phyloP scores from a whole-genome alignment of 1,140 invertebrate genomes.

The Danaus melanippus region DNA sequence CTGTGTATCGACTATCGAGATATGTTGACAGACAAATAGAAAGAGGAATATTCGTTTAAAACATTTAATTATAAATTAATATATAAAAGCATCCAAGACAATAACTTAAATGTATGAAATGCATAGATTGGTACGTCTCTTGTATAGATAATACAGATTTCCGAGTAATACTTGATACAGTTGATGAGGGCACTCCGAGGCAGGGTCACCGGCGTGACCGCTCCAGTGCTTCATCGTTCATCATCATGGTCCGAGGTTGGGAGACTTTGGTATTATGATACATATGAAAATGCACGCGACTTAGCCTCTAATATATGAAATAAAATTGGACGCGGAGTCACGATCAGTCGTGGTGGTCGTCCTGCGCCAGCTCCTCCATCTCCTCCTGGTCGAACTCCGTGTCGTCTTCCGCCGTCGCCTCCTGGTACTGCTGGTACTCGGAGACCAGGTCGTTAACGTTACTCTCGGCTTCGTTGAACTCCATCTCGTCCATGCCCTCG shows the following conservation, averaged over 20 bases:
- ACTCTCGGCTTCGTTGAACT: conserved; percentile 86
- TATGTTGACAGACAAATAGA: conserved; percentile 4
- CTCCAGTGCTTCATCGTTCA: conserved; percentile 28
- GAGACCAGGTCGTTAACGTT: conserved; percentile 62
- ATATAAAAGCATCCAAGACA: conserved; percentile 64
- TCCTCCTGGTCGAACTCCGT: conserved; percentile 75
- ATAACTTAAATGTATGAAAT: conserved; percentile 64
- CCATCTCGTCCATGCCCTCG: conserved; percentile 92
- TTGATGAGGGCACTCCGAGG: conserved; percentile 32
- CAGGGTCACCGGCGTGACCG: conserved; percentile 38
- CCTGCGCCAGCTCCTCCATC: conserved; percentile 58
- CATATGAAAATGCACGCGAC: conserved; percentile 21
- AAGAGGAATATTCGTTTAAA: conserved; percentile 38
- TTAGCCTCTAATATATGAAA: conserved; percentile 47
- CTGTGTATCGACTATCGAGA: neutral
- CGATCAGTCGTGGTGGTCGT: conserved; percentile 49
- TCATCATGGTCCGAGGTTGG: conserved; percentile 19
- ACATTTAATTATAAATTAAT: conserved; percentile 68
- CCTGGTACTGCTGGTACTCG: conserved; percentile 92
- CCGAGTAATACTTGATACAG: conserved; percentile 38
- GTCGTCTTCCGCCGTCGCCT: conserved; percentile 79
- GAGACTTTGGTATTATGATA: conserved; percentile 34
- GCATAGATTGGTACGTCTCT: conserved; percentile 59
- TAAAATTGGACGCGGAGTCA: neutral
- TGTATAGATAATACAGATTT: conserved; percentile 36